These are phyloP conservation scores for Boloria euphrosyne DNA, from an alignment of 2,888 invertebrate genomes.

Conservation along the genomic window DNA sequence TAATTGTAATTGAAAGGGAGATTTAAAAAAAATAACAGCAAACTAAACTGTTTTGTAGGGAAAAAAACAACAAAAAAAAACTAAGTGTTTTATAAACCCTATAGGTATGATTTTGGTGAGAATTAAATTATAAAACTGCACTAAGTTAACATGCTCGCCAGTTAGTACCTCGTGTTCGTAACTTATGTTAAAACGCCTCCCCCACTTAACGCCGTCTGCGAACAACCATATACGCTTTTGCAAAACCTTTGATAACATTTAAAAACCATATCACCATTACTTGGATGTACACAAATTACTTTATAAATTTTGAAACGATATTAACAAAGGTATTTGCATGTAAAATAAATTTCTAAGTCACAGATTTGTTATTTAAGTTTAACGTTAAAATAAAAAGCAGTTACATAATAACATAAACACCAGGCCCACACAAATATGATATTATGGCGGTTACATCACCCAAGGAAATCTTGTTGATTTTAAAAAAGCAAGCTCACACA, in stretches of 20 bases:
- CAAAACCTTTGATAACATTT: conserved; percentile 35
- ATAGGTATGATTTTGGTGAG: conserved; percentile 2
- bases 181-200: conserved; percentile 67
- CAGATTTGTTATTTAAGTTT: conserved; percentile 3
- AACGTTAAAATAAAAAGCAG: conserved; percentile 18
- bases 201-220: conserved; percentile 78
- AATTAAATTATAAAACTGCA: conserved; percentile 47
- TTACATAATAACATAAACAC: conserved; percentile 23
- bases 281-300: not conserved
- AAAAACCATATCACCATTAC: not conserved
- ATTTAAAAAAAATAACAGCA: not conserved
- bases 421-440: conserved; percentile 47
- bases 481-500: conserved; percentile 56
- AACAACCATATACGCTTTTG: conserved; percentile 70
- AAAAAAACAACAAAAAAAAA: not conserved
- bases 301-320: not conserved
- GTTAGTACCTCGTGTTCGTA: conserved; percentile 78
- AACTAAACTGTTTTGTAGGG: not conserved
- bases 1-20: conserved; percentile 15
- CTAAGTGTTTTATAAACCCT: conserved; percentile 6
- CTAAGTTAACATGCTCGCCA: conserved; percentile 73
- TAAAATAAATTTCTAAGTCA: not conserved
- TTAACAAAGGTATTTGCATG: conserved; percentile 18
- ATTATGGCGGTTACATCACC: conserved; percentile 81
- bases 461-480: conserved; percentile 54